A percentile compares a stretch with the other conserved stretches of the same genome.
Evolutionary conservation across 2,113 vertebrate genomes (phyloP).

Genomic region (Phalacrocorax pelagicus): DNA sequence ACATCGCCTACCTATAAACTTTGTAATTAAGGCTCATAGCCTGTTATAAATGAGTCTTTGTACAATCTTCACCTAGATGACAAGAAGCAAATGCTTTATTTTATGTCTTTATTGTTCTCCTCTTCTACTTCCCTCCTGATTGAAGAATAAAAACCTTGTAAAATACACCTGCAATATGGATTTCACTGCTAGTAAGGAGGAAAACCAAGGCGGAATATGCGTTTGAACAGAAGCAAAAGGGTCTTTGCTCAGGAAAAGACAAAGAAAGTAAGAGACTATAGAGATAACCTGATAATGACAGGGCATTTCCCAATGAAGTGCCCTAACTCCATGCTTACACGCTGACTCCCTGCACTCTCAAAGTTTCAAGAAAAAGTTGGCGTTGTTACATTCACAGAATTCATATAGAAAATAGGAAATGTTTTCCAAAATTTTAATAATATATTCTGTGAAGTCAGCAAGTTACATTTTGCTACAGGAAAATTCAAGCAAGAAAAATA

Average conservation of each 20-base stretch:
- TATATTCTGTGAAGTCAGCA: neutral
- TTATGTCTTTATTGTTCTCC: conserved; percentile 20
- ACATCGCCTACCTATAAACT: conserved; percentile 27
- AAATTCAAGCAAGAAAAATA: conserved; percentile 5
- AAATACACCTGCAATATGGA: neutral
- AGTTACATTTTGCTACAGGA: neutral
- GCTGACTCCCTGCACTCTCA: neutral
- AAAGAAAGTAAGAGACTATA: neutral
- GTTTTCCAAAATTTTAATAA: neutral
- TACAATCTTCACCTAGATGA: conserved; percentile 10
- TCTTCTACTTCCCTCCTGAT: neutral
- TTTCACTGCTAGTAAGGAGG: neutral
- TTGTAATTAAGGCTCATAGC: neutral
- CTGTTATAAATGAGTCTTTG: conserved; percentile 7
- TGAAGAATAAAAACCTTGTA: neutral
- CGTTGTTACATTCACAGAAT: neutral
- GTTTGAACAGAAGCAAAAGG: neutral
- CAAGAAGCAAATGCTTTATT: conserved; percentile 5
- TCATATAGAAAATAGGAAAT: neutral
- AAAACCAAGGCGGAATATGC: neutral
- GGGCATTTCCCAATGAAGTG: neutral
- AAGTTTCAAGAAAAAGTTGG: neutral
- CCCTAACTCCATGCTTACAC: neutral
- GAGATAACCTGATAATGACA: neutral
- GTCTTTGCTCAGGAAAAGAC: neutral